Evolutionary conservation across 2,113 vertebrate species (phyloP).

Genomic region (Ctenodactylus gundi): DNA sequence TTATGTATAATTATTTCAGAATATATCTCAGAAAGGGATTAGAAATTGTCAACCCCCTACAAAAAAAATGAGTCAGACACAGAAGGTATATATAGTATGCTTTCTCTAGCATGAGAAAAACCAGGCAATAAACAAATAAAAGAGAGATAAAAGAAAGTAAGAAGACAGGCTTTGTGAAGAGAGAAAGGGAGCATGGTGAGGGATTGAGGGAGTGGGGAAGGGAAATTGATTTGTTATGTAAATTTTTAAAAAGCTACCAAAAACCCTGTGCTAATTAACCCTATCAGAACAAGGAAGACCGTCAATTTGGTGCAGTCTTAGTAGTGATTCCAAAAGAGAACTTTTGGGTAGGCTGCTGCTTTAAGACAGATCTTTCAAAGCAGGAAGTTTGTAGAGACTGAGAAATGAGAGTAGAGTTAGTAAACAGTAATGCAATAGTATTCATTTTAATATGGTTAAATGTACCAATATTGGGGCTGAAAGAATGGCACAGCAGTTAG

Average conservation of each 20-base stretch:
- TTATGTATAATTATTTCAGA: conserved; percentile 14
- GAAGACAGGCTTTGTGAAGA: too few relatives aligned
- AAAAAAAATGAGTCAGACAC: too few relatives aligned
- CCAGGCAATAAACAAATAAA: too few relatives aligned
- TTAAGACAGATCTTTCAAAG: conserved; percentile 13
- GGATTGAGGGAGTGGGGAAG: too few relatives aligned
- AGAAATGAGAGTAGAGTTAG: neutral
- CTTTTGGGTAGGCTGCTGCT: neutral
- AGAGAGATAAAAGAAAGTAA: too few relatives aligned
- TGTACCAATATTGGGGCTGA: neutral
- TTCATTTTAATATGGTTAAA: neutral
- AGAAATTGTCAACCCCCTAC: neutral
- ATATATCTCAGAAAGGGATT: conserved; percentile 3
- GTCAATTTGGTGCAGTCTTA: neutral
- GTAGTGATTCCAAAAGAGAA: neutral
- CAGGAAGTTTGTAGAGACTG: neutral
- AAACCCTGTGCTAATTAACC: neutral
- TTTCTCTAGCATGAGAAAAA: too few relatives aligned
- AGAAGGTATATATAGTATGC: too few relatives aligned
- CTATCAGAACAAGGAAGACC: neutral
- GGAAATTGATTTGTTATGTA: too few relatives aligned
- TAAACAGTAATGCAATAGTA: neutral
- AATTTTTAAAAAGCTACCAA: too few relatives aligned
- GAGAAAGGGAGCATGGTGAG: too few relatives aligned
- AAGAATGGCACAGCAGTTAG: too few relatives aligned